These are phyloP conservation scores for Engraulis encrasicolus DNA, from an alignment of 2,113 vertebrate genomes.

Conservation along the genomic window DNA sequence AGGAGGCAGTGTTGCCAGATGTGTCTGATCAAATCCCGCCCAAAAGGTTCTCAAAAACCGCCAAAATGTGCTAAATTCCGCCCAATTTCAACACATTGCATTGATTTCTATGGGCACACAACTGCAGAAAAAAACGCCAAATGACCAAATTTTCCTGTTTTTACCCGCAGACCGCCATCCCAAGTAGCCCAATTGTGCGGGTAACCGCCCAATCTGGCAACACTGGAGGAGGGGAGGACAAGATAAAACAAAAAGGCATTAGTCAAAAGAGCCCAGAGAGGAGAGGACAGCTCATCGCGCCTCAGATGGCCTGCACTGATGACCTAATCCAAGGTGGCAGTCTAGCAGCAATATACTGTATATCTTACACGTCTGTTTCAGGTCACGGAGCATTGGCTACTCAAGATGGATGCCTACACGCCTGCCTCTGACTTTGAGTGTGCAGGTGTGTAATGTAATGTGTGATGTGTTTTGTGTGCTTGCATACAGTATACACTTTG, in stretches of 20 bases:
- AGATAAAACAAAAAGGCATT: neutral
- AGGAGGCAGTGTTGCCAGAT: too few species aligned
- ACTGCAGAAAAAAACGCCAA: too few species aligned
- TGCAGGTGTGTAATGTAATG: neutral
- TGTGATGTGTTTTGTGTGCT: neutral
- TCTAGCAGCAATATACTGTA: too few species aligned
- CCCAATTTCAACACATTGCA: too few species aligned
- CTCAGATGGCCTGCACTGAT: neutral
- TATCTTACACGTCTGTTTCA: neutral
- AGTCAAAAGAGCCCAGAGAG: conserved; percentile 18
- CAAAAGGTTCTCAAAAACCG: too few species aligned
- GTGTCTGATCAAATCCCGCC: too few species aligned
- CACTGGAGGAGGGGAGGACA: neutral
- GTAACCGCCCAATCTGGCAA: too few species aligned
- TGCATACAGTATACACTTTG: neutral
- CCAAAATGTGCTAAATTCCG: too few species aligned
- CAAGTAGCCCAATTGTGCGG: too few species aligned
- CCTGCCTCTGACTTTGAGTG: neutral
- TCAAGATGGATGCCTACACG: neutral
- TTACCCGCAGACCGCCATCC: too few species aligned
- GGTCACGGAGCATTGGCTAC: neutral
- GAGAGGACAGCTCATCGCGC: neutral
- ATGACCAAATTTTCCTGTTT: too few species aligned
- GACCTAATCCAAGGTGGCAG: neutral
- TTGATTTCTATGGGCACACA: too few species aligned